These are phyloP conservation scores for Pharmacophagus antenor DNA, from an alignment of 2,888 invertebrate species.

Conservation along the genomic window DNA sequence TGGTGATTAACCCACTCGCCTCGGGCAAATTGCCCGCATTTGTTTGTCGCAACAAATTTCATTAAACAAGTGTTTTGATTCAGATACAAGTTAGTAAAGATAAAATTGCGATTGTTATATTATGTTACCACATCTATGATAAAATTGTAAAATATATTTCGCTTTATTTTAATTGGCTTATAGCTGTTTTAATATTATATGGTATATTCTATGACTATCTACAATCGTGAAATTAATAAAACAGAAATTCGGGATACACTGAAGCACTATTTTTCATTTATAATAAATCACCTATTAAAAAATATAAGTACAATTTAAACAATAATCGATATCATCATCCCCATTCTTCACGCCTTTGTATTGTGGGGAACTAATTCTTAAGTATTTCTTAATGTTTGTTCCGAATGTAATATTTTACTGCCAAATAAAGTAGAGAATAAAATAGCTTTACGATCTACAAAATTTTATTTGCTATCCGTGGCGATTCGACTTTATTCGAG, in stretches of 20 bases:
- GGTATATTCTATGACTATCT: no score
- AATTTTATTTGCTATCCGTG: slow-evolving; percentile 19
- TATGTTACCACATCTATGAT: no score
- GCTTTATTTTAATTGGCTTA: no score
- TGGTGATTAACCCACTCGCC: slow-evolving; percentile 73
- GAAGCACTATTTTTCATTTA: no score
- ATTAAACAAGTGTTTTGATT: slow-evolving; percentile 22
- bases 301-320: no score
- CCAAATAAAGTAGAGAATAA: slow-evolving; percentile 26
- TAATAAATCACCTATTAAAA: no score
- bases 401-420: slow-evolving; percentile 26
- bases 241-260: no score
- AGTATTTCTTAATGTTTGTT: slow-evolving; percentile 22
- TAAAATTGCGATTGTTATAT: background rate
- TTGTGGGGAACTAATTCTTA: slow-evolving; percentile 6
- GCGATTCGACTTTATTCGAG: slow-evolving; percentile 18
- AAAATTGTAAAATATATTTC: no score
- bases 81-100: background rate
- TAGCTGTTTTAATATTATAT: no score
- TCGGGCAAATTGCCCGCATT: slow-evolving; percentile 70
- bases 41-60: slow-evolving; percentile 41
- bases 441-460: slow-evolving; percentile 20
- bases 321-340: background rate
- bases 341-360: slow-evolving; percentile 2
- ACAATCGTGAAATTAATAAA: no score